phyloP scores from a whole-genome alignment of 2,888 invertebrate genomes.

The Tetranychus truncatus region DNA sequence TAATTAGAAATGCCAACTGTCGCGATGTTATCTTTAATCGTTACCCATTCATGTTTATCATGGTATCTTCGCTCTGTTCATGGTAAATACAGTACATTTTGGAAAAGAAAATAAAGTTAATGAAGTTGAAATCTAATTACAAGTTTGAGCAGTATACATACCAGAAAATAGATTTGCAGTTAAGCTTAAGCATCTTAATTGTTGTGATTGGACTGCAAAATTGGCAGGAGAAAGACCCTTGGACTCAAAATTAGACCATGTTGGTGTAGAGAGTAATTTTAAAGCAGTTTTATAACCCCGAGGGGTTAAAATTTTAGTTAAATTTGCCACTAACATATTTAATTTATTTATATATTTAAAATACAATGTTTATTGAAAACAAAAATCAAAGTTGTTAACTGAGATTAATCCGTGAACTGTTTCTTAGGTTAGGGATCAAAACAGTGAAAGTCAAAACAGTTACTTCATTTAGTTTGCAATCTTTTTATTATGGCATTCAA shows the following conservation, averaged over 20 bases:
- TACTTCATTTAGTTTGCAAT: too few species aligned
- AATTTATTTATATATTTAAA: neutral
- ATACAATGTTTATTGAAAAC: too few species aligned
- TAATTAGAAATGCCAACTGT: conserved; percentile 86
- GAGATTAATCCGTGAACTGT: too few species aligned
- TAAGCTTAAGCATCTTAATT: neutral
- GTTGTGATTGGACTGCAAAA: neutral
- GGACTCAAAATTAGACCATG: neutral
- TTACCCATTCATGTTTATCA: conserved; percentile 74
- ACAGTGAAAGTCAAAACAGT: too few species aligned
- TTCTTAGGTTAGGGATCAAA: too few species aligned
- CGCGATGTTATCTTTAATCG: conserved; percentile 48
- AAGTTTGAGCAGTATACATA: neutral
- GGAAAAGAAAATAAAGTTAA: neutral
- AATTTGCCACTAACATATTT: neutral
- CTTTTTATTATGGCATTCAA: too few species aligned
- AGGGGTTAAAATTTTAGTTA: neutral
- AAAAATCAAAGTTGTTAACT: too few species aligned
- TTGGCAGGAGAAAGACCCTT: neutral
- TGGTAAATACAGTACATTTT: too few species aligned
- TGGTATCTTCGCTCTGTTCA: conserved; percentile 2
- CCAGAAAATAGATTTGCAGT: neutral
- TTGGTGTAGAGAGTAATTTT: neutral
- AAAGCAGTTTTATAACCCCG: neutral
- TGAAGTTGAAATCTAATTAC: neutral